Conservation (phyloP, 2,113 vertebrate genomes). For the Rhinoptilus africanus region DNA sequence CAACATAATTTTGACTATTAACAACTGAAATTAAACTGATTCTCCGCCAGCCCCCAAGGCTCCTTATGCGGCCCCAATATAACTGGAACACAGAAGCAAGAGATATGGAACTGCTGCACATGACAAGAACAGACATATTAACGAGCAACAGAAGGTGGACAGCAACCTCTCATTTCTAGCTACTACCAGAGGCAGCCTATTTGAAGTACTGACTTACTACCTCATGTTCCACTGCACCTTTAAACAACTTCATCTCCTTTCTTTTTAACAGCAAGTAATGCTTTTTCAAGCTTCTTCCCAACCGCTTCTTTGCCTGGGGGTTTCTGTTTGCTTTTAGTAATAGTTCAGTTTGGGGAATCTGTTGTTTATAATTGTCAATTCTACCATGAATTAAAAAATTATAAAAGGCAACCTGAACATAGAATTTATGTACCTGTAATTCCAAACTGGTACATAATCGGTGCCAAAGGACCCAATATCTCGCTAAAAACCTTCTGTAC, state of each 20-base stretch:
- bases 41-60: not conserved
- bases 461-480: not conserved
- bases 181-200: not conserved
- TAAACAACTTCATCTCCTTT: not conserved
- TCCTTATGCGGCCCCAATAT: not conserved
- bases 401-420: not conserved
- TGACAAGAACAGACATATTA: not conserved
- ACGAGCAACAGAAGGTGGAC: not conserved
- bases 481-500: not conserved
- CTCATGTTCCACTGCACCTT: not conserved
- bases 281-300: not conserved
- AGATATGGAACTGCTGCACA: fast-evolving
- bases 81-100: not conserved
- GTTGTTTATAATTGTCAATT: not conserved
- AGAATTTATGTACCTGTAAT: not conserved
- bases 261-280: not conserved
- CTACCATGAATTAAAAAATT: not conserved
- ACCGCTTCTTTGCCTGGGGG: not conserved
- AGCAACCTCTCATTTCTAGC: not conserved
- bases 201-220: not conserved
- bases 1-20: not conserved
- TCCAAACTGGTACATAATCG: not conserved
- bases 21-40: not conserved
- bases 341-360: not conserved
- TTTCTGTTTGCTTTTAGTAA: not conserved